A percentile compares a stretch with the other conserved stretches of the same genome.
Evolutionary conservation across 1,140 invertebrate species (phyloP).

Genomic region (Hetaerina americana): DNA sequence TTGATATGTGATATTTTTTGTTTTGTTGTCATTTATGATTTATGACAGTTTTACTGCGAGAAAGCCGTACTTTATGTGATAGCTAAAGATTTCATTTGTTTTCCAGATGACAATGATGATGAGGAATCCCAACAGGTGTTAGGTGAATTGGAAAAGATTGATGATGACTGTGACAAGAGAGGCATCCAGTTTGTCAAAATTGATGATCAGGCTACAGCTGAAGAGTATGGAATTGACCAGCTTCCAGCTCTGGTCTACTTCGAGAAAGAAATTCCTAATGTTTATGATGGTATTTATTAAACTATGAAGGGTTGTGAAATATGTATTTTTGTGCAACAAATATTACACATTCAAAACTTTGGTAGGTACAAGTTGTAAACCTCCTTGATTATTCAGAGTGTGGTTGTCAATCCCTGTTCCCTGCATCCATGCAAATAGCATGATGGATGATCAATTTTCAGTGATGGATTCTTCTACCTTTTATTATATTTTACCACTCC

Average conservation of each 20-base stretch:
- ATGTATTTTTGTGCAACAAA: too few relatives aligned
- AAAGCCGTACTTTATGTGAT: background rate
- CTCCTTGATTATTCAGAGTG: too few relatives aligned
- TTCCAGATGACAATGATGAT: conserved; percentile 65
- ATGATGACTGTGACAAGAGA: conserved; percentile 82
- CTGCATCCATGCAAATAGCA: too few relatives aligned
- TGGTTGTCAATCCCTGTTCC: too few relatives aligned
- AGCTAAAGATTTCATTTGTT: conserved; percentile 16
- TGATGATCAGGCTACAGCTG: conserved; percentile 65
- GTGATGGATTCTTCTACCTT: too few relatives aligned
- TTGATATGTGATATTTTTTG: background rate
- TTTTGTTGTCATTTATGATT: background rate
- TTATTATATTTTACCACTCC: too few relatives aligned
- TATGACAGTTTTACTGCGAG: background rate
- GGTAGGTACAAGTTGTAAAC: too few relatives aligned
- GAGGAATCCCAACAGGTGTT: conserved; percentile 72
- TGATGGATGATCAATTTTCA: too few relatives aligned
- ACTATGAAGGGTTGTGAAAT: too few relatives aligned
- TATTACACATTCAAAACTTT: too few relatives aligned
- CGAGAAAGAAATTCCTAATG: conserved; percentile 81
- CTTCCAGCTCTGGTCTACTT: conserved; percentile 82
- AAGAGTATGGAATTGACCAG: conserved; percentile 74
- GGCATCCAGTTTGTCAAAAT: conserved; percentile 92
- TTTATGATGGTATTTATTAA: conserved; percentile 68
- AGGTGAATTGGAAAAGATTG: conserved; percentile 78